Conservation (phyloP, 2,797 vertebrate genomes). For the Phylloscopus collybita region DNA sequence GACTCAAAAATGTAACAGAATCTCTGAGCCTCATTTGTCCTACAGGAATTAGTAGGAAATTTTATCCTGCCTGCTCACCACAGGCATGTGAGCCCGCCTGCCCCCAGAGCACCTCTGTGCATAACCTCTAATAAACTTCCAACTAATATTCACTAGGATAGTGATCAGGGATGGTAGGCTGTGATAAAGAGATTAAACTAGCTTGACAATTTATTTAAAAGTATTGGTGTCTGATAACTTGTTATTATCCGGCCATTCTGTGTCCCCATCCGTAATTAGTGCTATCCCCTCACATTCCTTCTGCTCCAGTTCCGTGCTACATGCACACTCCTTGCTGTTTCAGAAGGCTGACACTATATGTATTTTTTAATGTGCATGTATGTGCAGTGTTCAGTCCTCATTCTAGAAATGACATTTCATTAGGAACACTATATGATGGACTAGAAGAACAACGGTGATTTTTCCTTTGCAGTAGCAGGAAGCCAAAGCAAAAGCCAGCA, state of each 20-base stretch:
- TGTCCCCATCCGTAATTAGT: not conserved
- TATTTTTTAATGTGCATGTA: not conserved
- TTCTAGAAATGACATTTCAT: not conserved
- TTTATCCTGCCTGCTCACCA: not conserved
- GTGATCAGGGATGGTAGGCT: not conserved
- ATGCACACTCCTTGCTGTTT: not conserved
- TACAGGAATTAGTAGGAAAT: slow-evolving; percentile 27
- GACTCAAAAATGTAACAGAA: slow-evolving; percentile 26
- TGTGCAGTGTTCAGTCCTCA: not conserved
- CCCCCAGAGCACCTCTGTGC: not conserved
- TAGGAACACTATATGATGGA: not conserved
- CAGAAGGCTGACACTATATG: not conserved
- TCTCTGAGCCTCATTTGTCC: not conserved
- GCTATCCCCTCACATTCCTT: not conserved
- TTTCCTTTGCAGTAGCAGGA: not conserved
- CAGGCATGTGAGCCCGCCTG: not conserved
- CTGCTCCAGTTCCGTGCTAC: not conserved
- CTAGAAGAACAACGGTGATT: not conserved
- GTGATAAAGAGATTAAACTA: not conserved
- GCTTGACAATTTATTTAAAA: not conserved
- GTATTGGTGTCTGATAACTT: not conserved
- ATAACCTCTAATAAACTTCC: slow-evolving; percentile 2
- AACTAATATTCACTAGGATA: not conserved
- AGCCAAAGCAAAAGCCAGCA: not conserved
- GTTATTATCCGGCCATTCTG: not conserved